These are phyloP conservation scores for Ptychochromis oligacanthus DNA, from an alignment of 2,113 vertebrate species.

Conservation along the genomic window DNA sequence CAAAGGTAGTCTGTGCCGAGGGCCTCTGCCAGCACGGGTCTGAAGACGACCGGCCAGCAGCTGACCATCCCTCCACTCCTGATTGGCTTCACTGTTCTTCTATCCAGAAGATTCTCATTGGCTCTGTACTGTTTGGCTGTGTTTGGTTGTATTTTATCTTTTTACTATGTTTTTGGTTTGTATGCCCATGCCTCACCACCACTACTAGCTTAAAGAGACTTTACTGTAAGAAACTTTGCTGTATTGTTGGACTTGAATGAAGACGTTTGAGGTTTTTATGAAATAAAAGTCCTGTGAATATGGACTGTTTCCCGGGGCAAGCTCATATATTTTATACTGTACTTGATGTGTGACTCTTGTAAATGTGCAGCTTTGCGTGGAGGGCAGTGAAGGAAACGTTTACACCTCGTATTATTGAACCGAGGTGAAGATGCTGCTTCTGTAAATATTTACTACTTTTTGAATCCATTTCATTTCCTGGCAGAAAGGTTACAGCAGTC, in stretches of 20 bases:
- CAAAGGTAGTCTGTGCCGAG: slow-evolving; percentile 34
- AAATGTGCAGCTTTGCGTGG: slow-evolving; percentile 43
- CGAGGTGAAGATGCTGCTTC: slow-evolving; percentile 53
- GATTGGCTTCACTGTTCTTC: slow-evolving; percentile 12
- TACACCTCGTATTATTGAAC: slow-evolving; percentile 32
- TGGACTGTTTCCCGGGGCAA: slow-evolving; percentile 38
- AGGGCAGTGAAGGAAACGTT: slow-evolving; percentile 19
- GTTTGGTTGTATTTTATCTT: slow-evolving; percentile 63
- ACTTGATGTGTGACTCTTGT: slow-evolving; percentile 37
- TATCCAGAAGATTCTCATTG: slow-evolving; percentile 40
- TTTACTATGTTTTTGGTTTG: slow-evolving; percentile 57
- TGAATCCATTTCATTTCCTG: slow-evolving; percentile 17
- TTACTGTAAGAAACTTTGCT: slow-evolving; percentile 58
- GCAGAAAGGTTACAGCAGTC: background rate
- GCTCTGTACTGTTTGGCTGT: slow-evolving; percentile 70
- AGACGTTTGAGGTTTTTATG: slow-evolving; percentile 60
- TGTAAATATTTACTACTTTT: slow-evolving; percentile 65
- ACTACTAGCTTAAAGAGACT: slow-evolving; percentile 58
- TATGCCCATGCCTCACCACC: slow-evolving; percentile 46
- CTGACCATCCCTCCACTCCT: slow-evolving; percentile 19
- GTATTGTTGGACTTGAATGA: slow-evolving; percentile 54
- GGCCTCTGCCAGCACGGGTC: background rate
- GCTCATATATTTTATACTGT: slow-evolving; percentile 64
- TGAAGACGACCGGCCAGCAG: slow-evolving; percentile 4
- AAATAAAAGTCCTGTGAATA: slow-evolving; percentile 55